Base-by-base conservation (phyloP, 1,140 invertebrate species). In the Hycleus cichorii region DNA sequence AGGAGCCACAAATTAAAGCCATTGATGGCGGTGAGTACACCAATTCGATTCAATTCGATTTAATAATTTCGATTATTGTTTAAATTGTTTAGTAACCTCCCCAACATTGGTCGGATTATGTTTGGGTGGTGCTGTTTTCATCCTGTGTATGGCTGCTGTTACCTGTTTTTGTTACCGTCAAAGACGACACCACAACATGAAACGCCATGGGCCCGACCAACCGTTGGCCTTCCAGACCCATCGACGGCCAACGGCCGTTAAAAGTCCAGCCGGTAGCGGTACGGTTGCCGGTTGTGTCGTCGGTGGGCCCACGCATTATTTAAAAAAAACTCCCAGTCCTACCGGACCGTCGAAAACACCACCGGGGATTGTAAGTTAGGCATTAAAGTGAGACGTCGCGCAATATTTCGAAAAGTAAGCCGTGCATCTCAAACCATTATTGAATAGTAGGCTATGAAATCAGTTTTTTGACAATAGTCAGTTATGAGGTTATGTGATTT, bases 271-370 rank as follows among this genome's bases (percentile, higher is more conserved):
- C 0, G 83, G 81, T 55, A 82, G 84, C 7, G 32, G 32, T 32
- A 7, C 4, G 1, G 83, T 83, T 52, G 81, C 75, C 25, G 73
- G 77, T 44, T 18, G 18, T 32, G 32, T 0, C 1, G 83, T 83
- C 51, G 81, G 75, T 26, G 73, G 77, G 42, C 72, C 79, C 24
- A 83, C 84, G 47, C 89, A 92, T 69, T 91, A 93, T 72, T 73
- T 93, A 65, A 91, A 91, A 75, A 94, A 93, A 74, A 90, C 86
- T 43, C 90, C 91, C 0, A 91, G 89, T 62, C 91, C 90, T 0
- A 91, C 89, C 0, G 87, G 81, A 43, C 77, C 78, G 18, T 80
- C 63, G 12, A 68, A 70, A 59, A 72, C 61, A 45, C 79, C 76
- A 42, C 81, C 76, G 6, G 77, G 77, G 24, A 18, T 18, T 18